phyloP scores from a whole-genome alignment of 2,797 vertebrate species.

The Cacajao melanocephalus region DNA sequence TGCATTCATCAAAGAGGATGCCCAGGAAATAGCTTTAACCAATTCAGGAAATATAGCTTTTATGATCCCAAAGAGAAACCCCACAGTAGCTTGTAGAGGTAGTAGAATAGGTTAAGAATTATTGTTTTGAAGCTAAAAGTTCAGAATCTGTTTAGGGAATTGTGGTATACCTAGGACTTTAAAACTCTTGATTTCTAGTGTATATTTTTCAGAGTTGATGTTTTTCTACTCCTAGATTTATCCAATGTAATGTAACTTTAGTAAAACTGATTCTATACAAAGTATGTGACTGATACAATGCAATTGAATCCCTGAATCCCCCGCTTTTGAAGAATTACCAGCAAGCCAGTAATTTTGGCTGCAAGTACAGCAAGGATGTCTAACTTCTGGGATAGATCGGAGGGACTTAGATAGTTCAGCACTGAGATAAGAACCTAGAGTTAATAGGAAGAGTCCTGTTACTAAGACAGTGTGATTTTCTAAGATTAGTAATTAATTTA shows the following conservation, averaged over 20 bases:
- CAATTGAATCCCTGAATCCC: neutral
- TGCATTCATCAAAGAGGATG: conserved; percentile 18
- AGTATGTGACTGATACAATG: neutral
- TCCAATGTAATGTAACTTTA: neutral
- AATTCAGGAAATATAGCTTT: conserved; percentile 54
- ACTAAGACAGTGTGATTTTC: neutral
- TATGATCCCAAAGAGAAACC: conserved; percentile 42
- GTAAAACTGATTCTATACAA: conserved; percentile 33
- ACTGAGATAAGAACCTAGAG: neutral
- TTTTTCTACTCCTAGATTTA: conserved; percentile 52
- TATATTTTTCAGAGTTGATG: conserved; percentile 47
- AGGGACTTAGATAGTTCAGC: neutral
- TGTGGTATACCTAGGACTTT: conserved; percentile 31
- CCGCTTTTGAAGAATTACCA: neutral
- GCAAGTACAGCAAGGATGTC: neutral
- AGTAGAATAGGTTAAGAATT: conserved; percentile 46
- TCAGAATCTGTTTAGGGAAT: conserved; percentile 65
- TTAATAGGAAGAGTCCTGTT: neutral
- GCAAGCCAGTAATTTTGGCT: neutral
- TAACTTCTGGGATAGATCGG: neutral
- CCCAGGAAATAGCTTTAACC: neutral
- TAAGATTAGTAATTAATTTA: conserved; percentile 13
- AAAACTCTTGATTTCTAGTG: conserved; percentile 59
- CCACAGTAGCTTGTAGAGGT: neutral
- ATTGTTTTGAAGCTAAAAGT: conserved; percentile 49